Conservation (phyloP, 2,888 invertebrate species). For the Spicauda simplicius region DNA sequence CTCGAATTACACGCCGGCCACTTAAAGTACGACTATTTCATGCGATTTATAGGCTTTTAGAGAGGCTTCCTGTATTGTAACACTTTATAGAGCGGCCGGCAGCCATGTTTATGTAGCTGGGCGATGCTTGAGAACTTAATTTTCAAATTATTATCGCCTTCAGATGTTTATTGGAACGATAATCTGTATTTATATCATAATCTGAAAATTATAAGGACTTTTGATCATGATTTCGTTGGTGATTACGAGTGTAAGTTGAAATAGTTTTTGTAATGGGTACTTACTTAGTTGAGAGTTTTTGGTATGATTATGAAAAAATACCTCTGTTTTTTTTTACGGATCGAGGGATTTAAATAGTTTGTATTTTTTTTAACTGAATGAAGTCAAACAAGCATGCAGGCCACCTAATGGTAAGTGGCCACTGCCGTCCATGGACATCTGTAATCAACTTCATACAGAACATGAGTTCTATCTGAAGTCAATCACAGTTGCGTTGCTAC, state of each 20-base stretch:
- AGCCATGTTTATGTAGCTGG: conserved; percentile 16
- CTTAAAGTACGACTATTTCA: conserved; percentile 46
- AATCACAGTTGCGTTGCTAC: too few relatives aligned
- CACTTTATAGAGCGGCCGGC: conserved; percentile 1
- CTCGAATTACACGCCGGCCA: conserved; percentile 43
- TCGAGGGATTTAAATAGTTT: too few relatives aligned
- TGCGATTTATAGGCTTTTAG: conserved; percentile 45
- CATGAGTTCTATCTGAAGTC: too few relatives aligned
- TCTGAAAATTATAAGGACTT: conserved; percentile 9
- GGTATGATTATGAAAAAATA: not conserved
- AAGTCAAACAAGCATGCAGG: too few relatives aligned
- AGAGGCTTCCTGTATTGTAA: conserved; percentile 49
- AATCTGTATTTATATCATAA: conserved; percentile 30
- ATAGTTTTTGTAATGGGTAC: not conserved
- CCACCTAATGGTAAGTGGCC: too few relatives aligned
- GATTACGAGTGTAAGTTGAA: not conserved
- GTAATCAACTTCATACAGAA: too few relatives aligned
- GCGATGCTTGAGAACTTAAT: conserved; percentile 23
- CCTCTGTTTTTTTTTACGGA: too few relatives aligned
- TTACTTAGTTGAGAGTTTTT: not conserved
- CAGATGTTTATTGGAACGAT: conserved; percentile 22
- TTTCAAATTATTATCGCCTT: conserved; percentile 29
- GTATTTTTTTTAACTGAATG: too few relatives aligned
- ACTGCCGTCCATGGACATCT: too few relatives aligned
- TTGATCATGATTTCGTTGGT: not conserved